phyloP scores from a whole-genome alignment of 1,140 invertebrate species.

The Drosophila elegans region DNA sequence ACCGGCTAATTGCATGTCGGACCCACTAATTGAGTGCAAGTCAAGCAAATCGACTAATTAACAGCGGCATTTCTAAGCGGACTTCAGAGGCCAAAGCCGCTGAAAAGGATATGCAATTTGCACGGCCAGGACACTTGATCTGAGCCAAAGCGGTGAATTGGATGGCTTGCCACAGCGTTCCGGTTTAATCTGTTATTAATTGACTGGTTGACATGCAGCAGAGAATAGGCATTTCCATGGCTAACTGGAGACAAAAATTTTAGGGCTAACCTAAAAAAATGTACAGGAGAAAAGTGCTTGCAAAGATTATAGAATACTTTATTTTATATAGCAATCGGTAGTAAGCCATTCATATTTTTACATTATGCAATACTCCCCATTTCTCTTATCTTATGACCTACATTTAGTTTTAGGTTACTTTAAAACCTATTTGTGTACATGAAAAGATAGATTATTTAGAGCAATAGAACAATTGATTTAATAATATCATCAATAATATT shows the following conservation, averaged over 20 bases:
- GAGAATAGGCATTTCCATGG: neutral
- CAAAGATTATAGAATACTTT: too few species aligned
- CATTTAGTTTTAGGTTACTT: too few species aligned
- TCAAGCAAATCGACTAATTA: conserved; percentile 72
- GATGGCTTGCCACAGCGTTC: conserved; percentile 6
- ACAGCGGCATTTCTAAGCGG: conserved; percentile 52
- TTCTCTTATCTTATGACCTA: too few species aligned
- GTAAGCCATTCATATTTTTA: too few species aligned
- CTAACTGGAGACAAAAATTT: neutral
- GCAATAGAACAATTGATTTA: too few species aligned
- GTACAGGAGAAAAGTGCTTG: too few species aligned
- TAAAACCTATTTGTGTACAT: too few species aligned
- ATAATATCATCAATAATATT: neutral
- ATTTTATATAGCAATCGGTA: too few species aligned
- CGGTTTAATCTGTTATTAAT: conserved; percentile 70
- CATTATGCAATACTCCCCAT: too few species aligned
- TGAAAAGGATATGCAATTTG: conserved; percentile 72
- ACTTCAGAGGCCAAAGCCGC: conserved; percentile 7
- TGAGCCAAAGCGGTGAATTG: conserved; percentile 34
- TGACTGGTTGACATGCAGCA: conserved; percentile 27
- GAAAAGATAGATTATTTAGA: too few species aligned
- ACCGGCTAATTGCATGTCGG: conserved; percentile 61
- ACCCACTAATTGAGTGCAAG: conserved; percentile 69
- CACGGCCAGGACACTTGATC: conserved; percentile 49
- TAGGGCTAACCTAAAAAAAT: too few species aligned